Conservation (phyloP, 2,797 vertebrate species). For the Myoxocephalus aenaeus region DNA sequence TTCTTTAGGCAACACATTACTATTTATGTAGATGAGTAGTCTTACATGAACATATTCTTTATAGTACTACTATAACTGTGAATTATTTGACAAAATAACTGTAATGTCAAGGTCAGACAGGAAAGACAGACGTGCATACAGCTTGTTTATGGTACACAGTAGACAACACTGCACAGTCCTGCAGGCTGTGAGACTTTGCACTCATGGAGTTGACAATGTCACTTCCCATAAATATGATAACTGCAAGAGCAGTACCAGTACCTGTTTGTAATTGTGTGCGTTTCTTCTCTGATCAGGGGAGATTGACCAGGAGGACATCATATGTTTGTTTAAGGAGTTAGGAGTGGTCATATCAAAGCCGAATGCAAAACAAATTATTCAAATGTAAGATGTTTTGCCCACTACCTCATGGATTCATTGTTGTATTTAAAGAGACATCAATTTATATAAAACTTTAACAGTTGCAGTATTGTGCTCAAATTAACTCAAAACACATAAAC, state of each 20-base stretch:
- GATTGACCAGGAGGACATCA: slow-evolving; percentile 86
- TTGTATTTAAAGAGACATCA: slow-evolving; percentile 10
- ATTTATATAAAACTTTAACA: not conserved
- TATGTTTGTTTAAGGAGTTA: slow-evolving; percentile 85
- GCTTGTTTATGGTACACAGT: slow-evolving; percentile 54
- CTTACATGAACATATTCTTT: not conserved
- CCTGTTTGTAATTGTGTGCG: slow-evolving; percentile 71
- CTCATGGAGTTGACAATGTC: slow-evolving; percentile 10
- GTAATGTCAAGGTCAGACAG: slow-evolving; percentile 52
- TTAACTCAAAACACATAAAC: not conserved
- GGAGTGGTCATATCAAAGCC: slow-evolving; percentile 83
- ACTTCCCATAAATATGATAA: slow-evolving; percentile 7
- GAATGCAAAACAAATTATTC: slow-evolving; percentile 84
- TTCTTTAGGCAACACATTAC: not conserved
- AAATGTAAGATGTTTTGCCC: slow-evolving; percentile 82
- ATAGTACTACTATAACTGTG: not conserved
- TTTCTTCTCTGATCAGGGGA: slow-evolving; percentile 81
- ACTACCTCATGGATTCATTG: slow-evolving; percentile 40
- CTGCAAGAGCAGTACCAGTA: slow-evolving; percentile 2
- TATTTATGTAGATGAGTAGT: not conserved
- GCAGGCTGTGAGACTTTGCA: slow-evolving; percentile 32
- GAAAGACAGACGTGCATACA: not conserved
- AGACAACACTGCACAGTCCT: not conserved
- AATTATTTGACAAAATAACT: slow-evolving; percentile 1
- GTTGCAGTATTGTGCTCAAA: not conserved